These are phyloP conservation scores for Mus spicilegus DNA, from an alignment of 2,113 vertebrate genomes.

Conservation along the genomic window DNA sequence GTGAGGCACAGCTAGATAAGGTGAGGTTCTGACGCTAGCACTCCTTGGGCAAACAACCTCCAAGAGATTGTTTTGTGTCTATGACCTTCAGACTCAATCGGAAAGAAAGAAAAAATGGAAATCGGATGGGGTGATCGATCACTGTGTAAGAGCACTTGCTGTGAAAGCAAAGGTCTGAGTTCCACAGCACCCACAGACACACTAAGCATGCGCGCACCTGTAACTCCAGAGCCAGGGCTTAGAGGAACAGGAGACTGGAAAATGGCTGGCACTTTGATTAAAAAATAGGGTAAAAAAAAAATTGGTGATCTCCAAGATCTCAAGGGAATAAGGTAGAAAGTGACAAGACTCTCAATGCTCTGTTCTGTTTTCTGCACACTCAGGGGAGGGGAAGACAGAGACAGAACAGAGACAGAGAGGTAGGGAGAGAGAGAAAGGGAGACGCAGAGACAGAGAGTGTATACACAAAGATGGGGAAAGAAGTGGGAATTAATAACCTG, in stretches of 20 bases:
- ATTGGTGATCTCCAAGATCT: background rate
- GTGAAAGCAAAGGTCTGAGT: background rate
- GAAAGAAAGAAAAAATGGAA: constrained; percentile 10
- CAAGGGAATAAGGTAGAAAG: background rate
- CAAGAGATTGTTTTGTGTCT: background rate
- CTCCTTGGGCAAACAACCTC: background rate
- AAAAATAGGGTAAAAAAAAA: background rate
- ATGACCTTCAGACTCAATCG: background rate
- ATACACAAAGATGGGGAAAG: background rate
- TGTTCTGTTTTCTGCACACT: background rate
- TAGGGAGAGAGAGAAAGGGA: too few species aligned
- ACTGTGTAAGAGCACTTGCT: background rate
- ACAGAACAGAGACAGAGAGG: background rate
- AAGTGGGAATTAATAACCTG: background rate
- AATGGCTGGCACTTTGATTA: background rate
- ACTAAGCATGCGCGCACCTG: background rate
- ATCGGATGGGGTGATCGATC: background rate
- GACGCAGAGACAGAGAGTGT: background rate
- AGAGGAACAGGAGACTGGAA: too few species aligned
- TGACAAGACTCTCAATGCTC: background rate
- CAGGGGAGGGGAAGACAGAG: too few species aligned
- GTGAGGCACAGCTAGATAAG: background rate
- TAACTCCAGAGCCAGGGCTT: background rate
- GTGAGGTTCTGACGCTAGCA: background rate
- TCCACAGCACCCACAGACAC: background rate